Evolutionary conservation across 1,140 invertebrate genomes (phyloP).

Genomic region (Thaumetopoea pityocampa): DNA sequence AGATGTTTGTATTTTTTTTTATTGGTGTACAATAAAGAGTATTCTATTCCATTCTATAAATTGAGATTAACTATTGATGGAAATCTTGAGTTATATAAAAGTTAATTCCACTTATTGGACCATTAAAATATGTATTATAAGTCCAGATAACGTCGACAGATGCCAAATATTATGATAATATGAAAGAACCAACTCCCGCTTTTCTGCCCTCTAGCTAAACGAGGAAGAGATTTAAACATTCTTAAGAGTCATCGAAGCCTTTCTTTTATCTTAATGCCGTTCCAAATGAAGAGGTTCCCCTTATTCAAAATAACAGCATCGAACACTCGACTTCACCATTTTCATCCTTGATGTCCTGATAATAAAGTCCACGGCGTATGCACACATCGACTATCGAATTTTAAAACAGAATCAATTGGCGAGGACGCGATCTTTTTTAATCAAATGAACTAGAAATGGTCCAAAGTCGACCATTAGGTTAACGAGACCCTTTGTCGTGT

Average conservation of each 20-base stretch:
- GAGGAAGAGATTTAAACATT: slow-evolving; percentile 23
- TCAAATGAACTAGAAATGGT: slow-evolving; percentile 50
- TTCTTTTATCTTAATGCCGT: slow-evolving; percentile 37
- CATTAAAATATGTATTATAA: too few species aligned
- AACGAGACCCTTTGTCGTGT: slow-evolving; percentile 59
- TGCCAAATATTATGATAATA: too few species aligned
- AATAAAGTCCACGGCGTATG: slow-evolving; percentile 13
- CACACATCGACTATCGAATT: slow-evolving; percentile 27
- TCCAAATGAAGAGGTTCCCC: slow-evolving; percentile 37
- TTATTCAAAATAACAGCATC: slow-evolving; percentile 18
- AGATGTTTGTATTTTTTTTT: too few species aligned
- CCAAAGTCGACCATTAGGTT: slow-evolving; percentile 50
- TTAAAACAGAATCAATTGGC: slow-evolving; percentile 51
- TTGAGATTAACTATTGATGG: too few species aligned
- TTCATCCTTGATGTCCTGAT: not conserved
- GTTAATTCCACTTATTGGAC: too few species aligned
- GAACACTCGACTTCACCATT: slow-evolving; percentile 12
- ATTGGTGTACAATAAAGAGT: too few species aligned
- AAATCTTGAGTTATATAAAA: too few species aligned
- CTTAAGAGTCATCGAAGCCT: slow-evolving; percentile 30
- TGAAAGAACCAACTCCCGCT: too few species aligned
- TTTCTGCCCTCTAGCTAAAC: too few species aligned
- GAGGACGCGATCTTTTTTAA: slow-evolving; percentile 48
- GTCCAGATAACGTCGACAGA: too few species aligned
- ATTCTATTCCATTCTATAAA: too few species aligned